Evolutionary conservation across 2,113 vertebrate species (phyloP).

Genomic region (Neomonachus schauinslandi): DNA sequence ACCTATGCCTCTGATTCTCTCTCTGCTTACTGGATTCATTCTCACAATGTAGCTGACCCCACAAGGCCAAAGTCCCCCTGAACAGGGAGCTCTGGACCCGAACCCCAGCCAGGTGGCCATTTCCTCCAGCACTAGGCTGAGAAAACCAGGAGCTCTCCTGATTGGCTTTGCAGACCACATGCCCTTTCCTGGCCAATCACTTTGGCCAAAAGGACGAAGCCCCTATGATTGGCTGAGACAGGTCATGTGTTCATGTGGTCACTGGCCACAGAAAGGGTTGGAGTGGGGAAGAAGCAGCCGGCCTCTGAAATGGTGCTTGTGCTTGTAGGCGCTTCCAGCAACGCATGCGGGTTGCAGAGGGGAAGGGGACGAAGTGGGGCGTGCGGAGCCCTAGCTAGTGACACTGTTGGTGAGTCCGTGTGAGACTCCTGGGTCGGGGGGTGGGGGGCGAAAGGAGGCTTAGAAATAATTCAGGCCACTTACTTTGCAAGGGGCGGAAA

Average conservation of each 20-base stretch:
- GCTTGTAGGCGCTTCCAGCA: too few species aligned
- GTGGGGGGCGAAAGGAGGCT: not conserved
- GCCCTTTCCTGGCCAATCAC: too few species aligned
- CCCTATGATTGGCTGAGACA: not conserved
- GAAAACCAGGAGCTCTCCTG: not conserved
- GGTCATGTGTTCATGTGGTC: not conserved
- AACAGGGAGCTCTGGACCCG: not conserved
- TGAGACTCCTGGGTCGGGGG: not conserved
- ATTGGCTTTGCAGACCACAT: not conserved
- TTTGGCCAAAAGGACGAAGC: not conserved
- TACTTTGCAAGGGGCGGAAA: not conserved
- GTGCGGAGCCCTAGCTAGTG: not conserved
- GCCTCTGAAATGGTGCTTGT: not conserved
- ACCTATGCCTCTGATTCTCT: not conserved
- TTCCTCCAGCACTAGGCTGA: not conserved
- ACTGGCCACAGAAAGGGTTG: not conserved
- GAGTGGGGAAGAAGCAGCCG: not conserved
- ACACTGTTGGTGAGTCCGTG: accelerated
- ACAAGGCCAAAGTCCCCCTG: not conserved
- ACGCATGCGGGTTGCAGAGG: not conserved
- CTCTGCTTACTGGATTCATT: not conserved
- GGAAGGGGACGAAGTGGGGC: not conserved
- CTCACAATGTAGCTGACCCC: not conserved
- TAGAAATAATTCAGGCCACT: not conserved
- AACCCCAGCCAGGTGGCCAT: not conserved